Evolutionary conservation across 2,113 vertebrate species (phyloP).

Genomic region (Laticauda laticaudata): DNA sequence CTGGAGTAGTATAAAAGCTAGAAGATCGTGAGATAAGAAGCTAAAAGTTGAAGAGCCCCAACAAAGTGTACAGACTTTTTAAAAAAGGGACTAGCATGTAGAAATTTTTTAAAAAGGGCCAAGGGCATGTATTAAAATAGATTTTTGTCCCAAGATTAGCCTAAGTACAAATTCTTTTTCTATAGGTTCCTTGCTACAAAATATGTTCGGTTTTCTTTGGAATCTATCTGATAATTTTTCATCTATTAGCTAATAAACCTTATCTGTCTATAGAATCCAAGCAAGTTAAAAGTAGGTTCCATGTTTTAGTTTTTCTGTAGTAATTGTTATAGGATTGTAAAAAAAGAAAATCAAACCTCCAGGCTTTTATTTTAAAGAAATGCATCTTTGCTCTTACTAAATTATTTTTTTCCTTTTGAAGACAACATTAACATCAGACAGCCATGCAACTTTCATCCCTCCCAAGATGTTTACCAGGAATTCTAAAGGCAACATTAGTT

Average conservation of each 20-base stretch:
- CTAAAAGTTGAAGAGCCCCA: not conserved
- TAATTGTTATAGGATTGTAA: slow-evolving; percentile 31
- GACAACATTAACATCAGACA: not conserved
- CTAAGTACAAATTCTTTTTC: not conserved
- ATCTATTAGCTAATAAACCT: not conserved
- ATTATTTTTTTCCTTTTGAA: not conserved
- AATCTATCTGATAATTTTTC: not conserved
- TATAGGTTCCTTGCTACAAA: not conserved
- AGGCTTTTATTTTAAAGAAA: not conserved
- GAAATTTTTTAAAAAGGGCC: too few relatives aligned
- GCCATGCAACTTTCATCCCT: slow-evolving; percentile 15
- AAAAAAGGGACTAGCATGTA: not conserved
- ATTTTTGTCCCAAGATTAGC: too few relatives aligned
- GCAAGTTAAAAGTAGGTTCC: not conserved
- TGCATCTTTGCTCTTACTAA: slow-evolving; percentile 19
- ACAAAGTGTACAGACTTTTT: not conserved
- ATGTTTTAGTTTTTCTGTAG: slow-evolving; percentile 2
- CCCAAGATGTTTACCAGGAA: slow-evolving; percentile 24
- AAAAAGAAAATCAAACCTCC: slow-evolving; percentile 18
- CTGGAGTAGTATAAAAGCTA: not conserved
- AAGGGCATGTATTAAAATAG: too few relatives aligned
- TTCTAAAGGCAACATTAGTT: slow-evolving; percentile 35
- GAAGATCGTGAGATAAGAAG: not conserved
- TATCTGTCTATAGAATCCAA: not conserved
- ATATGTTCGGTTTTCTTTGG: not conserved